Evolutionary conservation across 1,140 invertebrate species (phyloP).

Genomic region (Epicauta chinensis): DNA sequence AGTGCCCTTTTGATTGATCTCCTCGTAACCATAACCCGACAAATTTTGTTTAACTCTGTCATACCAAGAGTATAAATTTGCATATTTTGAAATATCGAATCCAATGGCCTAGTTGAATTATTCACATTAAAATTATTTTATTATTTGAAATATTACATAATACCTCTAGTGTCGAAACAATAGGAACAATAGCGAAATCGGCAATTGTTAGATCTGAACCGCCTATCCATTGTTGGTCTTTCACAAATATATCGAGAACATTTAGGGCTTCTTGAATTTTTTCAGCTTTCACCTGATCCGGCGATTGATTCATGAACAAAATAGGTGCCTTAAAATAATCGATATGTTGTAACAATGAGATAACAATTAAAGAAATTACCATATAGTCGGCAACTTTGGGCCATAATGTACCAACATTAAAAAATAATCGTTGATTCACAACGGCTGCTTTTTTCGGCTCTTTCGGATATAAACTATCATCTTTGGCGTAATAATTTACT

Average conservation of each 20-base stretch:
- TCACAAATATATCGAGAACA: constrained; percentile 39
- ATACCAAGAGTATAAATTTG: constrained; percentile 29
- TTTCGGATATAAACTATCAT: constrained; percentile 46
- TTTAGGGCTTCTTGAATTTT: constrained; percentile 41
- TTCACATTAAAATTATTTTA: not conserved
- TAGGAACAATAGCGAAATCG: constrained; percentile 41
- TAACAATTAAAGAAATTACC: not conserved
- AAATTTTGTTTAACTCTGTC: constrained; percentile 25
- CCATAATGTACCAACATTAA: constrained; percentile 45
- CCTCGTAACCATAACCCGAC: constrained; percentile 30
- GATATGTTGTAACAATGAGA: constrained; percentile 7
- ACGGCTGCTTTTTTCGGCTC: constrained; percentile 44
- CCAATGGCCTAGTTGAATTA: constrained; percentile 12
- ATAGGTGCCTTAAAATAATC: constrained; percentile 42
- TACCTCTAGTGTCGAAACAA: constrained; percentile 29
- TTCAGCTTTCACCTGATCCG: constrained; percentile 16
- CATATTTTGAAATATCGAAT: constrained; percentile 22
- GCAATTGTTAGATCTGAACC: constrained; percentile 49
- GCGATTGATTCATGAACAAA: not conserved
- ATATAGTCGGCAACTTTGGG: constrained; percentile 34
- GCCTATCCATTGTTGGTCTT: constrained; percentile 38
- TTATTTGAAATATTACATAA: too few relatives aligned
- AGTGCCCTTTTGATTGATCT: constrained; percentile 40
- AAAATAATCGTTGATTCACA: constrained; percentile 46
- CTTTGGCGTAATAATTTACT: constrained; percentile 45